These are phyloP conservation scores for Limnephilus lunatus DNA, from an alignment of 2,888 invertebrate species.

Conservation along the genomic window DNA sequence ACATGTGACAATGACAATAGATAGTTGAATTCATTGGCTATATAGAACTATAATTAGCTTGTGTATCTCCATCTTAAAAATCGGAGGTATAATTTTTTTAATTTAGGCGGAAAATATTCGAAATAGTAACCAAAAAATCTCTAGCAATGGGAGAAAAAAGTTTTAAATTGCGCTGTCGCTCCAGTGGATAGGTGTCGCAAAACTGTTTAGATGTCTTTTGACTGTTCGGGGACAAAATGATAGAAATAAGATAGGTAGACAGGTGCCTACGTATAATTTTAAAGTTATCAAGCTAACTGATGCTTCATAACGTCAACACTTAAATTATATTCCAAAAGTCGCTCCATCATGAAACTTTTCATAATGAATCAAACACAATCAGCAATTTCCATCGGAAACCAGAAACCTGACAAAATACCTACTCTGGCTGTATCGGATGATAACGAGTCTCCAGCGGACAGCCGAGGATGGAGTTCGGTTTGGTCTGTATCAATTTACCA, in stretches of 20 bases:
- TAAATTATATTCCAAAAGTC: background rate
- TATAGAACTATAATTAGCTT: too few relatives aligned
- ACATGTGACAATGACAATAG: too few relatives aligned
- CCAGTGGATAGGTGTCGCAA: background rate
- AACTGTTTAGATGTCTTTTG: background rate
- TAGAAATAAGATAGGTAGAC: background rate
- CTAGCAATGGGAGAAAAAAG: too few relatives aligned
- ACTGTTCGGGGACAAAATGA: background rate
- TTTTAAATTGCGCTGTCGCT: too few relatives aligned
- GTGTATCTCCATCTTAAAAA: too few relatives aligned
- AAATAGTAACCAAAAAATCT: too few relatives aligned
- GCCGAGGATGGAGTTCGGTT: background rate
- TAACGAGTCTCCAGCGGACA: background rate
- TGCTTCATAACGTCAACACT: background rate
- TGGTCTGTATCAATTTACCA: constrained; percentile 20
- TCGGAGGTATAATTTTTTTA: too few relatives aligned
- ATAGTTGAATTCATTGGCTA: too few relatives aligned
- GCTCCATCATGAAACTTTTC: background rate
- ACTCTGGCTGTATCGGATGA: constrained; percentile 21
- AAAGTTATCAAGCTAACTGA: background rate
- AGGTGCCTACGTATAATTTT: background rate
- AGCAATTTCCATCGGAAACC: background rate
- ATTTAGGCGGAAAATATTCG: too few relatives aligned
- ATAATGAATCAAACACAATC: background rate
- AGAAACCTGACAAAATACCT: background rate